Evolutionary conservation across 92 coral and sea anemone species (phyloP), one percentile per base, ranked within the genome.

Genomic region (Paramuricea clavata): DNA sequence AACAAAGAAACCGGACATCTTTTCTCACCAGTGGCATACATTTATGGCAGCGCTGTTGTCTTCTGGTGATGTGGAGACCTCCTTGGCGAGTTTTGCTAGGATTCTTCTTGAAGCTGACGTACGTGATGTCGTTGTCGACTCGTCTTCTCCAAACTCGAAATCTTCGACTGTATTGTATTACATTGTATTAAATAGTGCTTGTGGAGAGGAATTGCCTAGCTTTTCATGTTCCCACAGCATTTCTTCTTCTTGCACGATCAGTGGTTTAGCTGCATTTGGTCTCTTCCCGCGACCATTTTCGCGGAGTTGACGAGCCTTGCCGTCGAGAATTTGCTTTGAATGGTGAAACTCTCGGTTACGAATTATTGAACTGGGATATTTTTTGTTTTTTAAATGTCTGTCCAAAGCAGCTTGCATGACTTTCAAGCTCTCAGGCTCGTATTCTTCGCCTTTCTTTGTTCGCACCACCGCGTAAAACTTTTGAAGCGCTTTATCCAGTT

Each of bases 1-100:
- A 81, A 88, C 9, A 87, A 41, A 49, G 44, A 50, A 9, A 87
- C 89, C 21, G 89, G 87, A 42, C 84, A 91, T 61, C 94, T 83
- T 41, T 82, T 71, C 6, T 92, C 83, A 12, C 78, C 92, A 33
- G 73, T 43, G 1, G 79, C 57, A 56, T 77, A 88, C 94, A 91
- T 88, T 36, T 78, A 42, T 22, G 94, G 90, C n/a, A n/a, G n/a
- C n/a, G n/a, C n/a, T n/a, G n/a, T n/a, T n/a, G n/a, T n/a, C n/a
- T n/a, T n/a, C 13, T 56, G 88, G 78, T 88, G 83, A 71, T 85
- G 31, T 68, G 78, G 28, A 87, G 74, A 13, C 89, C 93, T 12
- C 74, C 79, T 12, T 42, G 56, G 43, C 49, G 54, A 16, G 85
- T 86, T 49, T 89, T 89, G 74, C 69, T 68, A 32, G 83, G 77